These are phyloP conservation scores for Habroteleia sp. DNA, from an alignment of 2,888 invertebrate genomes.

Conservation along the genomic window DNA sequence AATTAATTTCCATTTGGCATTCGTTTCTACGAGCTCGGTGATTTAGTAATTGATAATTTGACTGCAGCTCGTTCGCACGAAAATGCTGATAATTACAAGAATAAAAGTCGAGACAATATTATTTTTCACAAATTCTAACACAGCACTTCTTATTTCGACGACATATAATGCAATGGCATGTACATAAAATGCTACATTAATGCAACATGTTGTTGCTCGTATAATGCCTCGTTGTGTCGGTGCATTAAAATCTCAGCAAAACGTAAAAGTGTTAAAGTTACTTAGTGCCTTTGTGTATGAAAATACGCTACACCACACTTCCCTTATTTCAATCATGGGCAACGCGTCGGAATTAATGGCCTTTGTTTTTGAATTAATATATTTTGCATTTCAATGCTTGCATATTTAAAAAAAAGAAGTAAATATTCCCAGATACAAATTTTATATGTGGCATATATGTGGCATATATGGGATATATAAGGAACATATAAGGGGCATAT, in stretches of 20 bases:
- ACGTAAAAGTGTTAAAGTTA: conserved; percentile 31
- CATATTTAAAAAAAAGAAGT: too few relatives aligned
- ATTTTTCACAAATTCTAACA: conserved; percentile 16
- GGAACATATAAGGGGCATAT: too few relatives aligned
- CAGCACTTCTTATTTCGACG: conserved; percentile 20
- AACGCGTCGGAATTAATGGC: too few relatives aligned
- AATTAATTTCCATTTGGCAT: conserved; percentile 11
- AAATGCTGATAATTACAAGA: not conserved
- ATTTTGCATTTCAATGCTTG: too few relatives aligned
- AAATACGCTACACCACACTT: conserved; percentile 21
- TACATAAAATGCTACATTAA: conserved; percentile 27
- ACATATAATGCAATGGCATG: not conserved
- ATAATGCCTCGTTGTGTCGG: conserved; percentile 25
- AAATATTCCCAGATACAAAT: too few relatives aligned
- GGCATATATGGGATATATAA: too few relatives aligned
- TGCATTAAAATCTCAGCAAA: conserved; percentile 19
- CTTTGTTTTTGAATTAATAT: too few relatives aligned
- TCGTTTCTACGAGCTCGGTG: not conserved
- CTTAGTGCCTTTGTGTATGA: conserved; percentile 10
- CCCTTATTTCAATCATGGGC: too few relatives aligned
- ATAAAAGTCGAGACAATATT: not conserved
- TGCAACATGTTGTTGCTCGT: conserved; percentile 40
- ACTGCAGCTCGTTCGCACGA: not conserved
- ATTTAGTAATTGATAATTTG: conserved; percentile 1
- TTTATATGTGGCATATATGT: too few relatives aligned